Percentiles rank a stretch among this genome's conserved stretches.
These are phyloP conservation scores for Microtus richardsoni DNA, from an alignment of 2,113 vertebrate genomes.

Conservation along the genomic window DNA sequence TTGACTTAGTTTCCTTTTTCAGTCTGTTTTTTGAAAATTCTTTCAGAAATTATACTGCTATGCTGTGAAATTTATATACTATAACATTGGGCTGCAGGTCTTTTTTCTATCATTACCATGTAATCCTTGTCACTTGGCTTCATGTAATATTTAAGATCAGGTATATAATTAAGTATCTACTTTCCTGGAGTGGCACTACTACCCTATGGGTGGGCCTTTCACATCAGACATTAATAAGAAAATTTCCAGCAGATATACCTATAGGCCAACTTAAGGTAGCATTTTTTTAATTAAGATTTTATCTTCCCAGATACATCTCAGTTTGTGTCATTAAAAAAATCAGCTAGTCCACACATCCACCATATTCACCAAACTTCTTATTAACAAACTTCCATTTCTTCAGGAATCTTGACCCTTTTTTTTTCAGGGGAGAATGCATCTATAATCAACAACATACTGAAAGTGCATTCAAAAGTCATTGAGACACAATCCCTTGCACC, in stretches of 20 bases:
- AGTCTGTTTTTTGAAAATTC: not conserved
- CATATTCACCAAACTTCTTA: not conserved
- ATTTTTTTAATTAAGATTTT: not conserved
- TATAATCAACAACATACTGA: not conserved
- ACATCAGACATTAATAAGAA: not conserved
- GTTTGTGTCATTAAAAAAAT: not conserved
- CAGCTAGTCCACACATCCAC: not conserved
- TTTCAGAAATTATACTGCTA: not conserved
- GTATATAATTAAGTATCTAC: not conserved
- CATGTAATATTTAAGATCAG: not conserved
- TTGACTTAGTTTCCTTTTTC: not conserved
- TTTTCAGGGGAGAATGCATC: not conserved
- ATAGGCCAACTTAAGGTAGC: not conserved
- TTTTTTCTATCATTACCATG: not conserved
- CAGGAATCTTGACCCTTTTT: not conserved
- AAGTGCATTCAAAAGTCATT: not conserved
- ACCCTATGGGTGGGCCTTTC: not conserved
- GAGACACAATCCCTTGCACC: too few species aligned
- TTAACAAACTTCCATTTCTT: not conserved
- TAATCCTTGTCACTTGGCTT: not conserved
- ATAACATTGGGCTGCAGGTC: not conserved
- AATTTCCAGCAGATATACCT: not conserved
- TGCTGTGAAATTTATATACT: not conserved
- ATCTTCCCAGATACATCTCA: not conserved
- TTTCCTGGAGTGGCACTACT: not conserved